These are phyloP conservation scores for Pangasius macronema DNA, from an alignment of 2,797 vertebrate genomes.

Conservation along the genomic window DNA sequence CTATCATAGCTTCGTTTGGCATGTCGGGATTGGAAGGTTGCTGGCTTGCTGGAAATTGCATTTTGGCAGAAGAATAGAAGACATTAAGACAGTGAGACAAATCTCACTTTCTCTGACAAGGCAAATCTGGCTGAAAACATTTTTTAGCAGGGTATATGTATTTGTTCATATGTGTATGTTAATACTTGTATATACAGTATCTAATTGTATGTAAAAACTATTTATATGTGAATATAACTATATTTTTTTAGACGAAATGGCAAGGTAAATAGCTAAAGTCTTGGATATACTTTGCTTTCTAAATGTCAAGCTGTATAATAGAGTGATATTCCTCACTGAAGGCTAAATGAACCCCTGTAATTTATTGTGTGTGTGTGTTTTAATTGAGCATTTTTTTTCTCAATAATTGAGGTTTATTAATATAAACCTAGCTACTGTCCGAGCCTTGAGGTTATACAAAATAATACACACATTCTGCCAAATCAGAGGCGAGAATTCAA, in stretches of 20 bases:
- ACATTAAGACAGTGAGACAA: conserved; percentile 6
- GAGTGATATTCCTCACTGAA: neutral
- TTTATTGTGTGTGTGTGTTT: neutral
- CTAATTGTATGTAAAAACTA: neutral
- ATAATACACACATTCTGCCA: neutral
- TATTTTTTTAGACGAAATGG: neutral
- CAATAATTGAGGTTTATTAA: neutral
- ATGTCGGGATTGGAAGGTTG: neutral
- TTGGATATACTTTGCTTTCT: neutral
- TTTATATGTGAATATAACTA: neutral
- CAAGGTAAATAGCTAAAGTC: neutral
- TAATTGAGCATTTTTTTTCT: neutral
- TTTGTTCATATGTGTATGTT: neutral
- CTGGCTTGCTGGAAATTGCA: conserved; percentile 1
- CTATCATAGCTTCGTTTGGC: conserved; percentile 29
- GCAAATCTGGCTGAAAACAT: neutral
- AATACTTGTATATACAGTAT: neutral
- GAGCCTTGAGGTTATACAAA: neutral
- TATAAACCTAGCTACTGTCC: neutral
- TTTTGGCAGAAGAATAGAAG: conserved; percentile 12
- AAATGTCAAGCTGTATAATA: neutral
- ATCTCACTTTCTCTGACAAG: conserved; percentile 10
- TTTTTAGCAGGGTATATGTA: no score
- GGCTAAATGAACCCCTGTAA: neutral
- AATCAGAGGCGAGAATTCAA: neutral